Evolutionary conservation across 2,888 invertebrate species (phyloP), one percentile per base, ranked within the genome.

Genomic region (Temnothorax ravouxi): DNA sequence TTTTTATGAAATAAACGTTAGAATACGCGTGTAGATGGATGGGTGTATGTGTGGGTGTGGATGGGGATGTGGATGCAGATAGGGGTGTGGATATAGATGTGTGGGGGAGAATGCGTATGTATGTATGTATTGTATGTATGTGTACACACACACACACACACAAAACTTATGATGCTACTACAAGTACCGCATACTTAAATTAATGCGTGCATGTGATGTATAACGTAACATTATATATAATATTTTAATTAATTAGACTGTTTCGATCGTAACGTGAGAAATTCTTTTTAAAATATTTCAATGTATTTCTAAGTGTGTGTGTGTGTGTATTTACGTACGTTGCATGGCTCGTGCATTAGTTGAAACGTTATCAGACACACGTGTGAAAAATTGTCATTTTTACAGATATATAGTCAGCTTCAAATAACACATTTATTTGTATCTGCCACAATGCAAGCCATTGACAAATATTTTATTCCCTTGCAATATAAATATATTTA

Each of bases 391-490:
- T 47, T 69, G 38, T 25, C 34, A 77, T 50, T 74, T 83, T 80
- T 74, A 50, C 29, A 34, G 34, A 64, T 25, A 77, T 44, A 25
- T 25, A 44, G 11, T 1, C 9, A 79, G 69, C 47, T 79, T 79
- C 18, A 47, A 62, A 54, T 61, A 62, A 62, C n/a, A 52, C 50
- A 52, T 50, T 83, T n/a, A 85, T 74, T 86, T 87, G 74, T 84
- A 87, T 89, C 91, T 92, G 91, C 91, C 92, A 89, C 87, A 86
- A 92, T 91, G 91, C 92, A 91, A 92, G 90, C 92, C 92, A 92
- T 90, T 84, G 88, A 90, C 83, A 85, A 80, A 82, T 64, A 76
- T 66, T 83, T 64, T 80, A 83, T 79, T 84, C 67, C 62, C 81
- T 79, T 41, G 61, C 56, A 83, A 56, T 67, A 84, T 34, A 54